Evolutionary conservation across 2,797 vertebrate genomes (phyloP), one percentile per base, ranked within the genome.

Genomic region (Notolepis coatsorum): DNA sequence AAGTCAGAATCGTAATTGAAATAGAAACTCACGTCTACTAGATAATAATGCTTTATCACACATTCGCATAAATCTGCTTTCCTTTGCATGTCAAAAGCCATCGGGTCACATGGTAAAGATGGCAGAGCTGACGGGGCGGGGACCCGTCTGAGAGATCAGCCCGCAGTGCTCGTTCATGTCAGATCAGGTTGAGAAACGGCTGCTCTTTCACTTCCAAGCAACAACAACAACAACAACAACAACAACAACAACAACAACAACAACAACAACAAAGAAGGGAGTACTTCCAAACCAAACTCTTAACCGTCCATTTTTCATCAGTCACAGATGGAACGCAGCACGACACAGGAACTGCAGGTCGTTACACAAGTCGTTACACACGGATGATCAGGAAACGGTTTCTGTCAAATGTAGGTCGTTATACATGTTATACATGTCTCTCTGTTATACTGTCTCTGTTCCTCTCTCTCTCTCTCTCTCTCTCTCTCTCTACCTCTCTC

Each of bases 181-280:
- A 35, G 73, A 82, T 84, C 67, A 73, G 80, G 75, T 84, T 82
- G 56, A 69, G 55, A 69, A 75, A 72, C 64, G 39, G 52, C 65
- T 72, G 23, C 61, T 68, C 55, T 50, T 65, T 25, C 60, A 43
- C 72, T 55, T 85, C 81, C 84, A 89, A 85, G n/a, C n/a, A n/a
- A n/a, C n/a, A n/a, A n/a, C n/a, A n/a, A n/a, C n/a, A n/a, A n/a
- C n/a, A n/a, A n/a, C n/a, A n/a, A n/a, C n/a, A n/a, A n/a, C n/a
- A n/a, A n/a, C n/a, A n/a, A n/a, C n/a, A n/a, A n/a, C n/a, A n/a
- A n/a, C n/a, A n/a, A n/a, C n/a, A n/a, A n/a, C n/a, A n/a, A n/a
- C n/a, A n/a, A n/a, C 81, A 59, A 88, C 69, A 86, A 83, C 69
- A 84, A 71, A 50, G 67, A 79, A 75, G 53, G 59, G 37, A 33